These are phyloP conservation scores for Podarcis siculus DNA, from an alignment of 2,797 vertebrate genomes.

Conservation along the genomic window DNA sequence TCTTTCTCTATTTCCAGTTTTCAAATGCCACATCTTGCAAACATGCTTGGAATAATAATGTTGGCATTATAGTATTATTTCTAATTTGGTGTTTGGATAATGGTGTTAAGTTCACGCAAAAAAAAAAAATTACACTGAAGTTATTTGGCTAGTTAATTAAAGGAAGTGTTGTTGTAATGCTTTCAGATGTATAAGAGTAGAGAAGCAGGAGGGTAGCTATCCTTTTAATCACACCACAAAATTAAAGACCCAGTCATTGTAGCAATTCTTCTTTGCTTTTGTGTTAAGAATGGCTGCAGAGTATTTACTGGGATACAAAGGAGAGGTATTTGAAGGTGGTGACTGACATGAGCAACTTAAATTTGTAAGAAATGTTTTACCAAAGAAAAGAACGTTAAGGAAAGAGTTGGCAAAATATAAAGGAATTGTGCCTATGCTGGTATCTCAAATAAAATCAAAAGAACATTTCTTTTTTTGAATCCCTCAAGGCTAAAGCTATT, in stretches of 20 bases:
- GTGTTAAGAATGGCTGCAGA: not conserved
- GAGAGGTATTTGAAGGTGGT: not conserved
- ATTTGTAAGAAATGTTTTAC: not conserved
- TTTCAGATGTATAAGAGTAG: not conserved
- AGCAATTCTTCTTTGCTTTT: not conserved
- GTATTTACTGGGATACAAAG: not conserved
- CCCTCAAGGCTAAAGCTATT: not conserved
- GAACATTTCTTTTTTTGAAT: not conserved
- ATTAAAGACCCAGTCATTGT: not conserved
- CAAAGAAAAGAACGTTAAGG: not conserved
- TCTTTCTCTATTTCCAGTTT: slow-evolving; percentile 17
- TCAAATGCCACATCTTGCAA: slow-evolving; percentile 22
- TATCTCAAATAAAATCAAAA: not conserved
- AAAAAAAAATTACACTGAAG: not conserved
- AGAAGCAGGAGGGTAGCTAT: not conserved
- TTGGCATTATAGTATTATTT: not conserved
- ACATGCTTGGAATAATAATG: slow-evolving; percentile 43
- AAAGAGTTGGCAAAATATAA: not conserved
- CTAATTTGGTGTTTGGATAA: slow-evolving; percentile 47
- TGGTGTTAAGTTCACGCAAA: slow-evolving; percentile 2
- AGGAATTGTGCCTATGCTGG: not conserved
- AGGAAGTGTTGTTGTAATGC: slow-evolving; percentile 10
- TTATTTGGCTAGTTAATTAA: slow-evolving; percentile 25
- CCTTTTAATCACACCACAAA: not conserved
- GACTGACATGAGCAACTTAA: not conserved